Evolutionary conservation across 2,113 vertebrate genomes (phyloP), one percentile per base, ranked within the genome.

Genomic region (Tauraco erythrolophus): DNA sequence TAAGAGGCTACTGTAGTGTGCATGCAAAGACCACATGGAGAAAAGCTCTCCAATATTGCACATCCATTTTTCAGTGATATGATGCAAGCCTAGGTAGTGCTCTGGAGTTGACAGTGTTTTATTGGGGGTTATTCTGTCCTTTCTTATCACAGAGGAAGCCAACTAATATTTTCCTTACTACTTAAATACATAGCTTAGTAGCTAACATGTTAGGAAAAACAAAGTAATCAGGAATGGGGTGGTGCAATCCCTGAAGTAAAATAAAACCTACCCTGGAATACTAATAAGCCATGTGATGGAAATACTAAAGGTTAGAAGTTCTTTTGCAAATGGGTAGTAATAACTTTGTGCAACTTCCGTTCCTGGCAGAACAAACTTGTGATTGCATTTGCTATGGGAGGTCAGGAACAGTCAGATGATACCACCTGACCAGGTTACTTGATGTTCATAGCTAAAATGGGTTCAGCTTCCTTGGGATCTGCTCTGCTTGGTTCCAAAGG

Each of bases 141-240:
- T 96, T 94, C 88, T 94, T 95, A 96, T 95, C 82, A 89, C n/a
- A 78, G 69, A 71, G 62, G 58, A 89, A 88, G 91, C 10, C 13
- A 92, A 22, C 15, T 92, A 92, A 86, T 96, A 83, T 87, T 96
- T 95, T 96, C 78, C 75, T 96, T 71, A 68, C 41, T 70, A 51
- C 25, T 95, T 89, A 79, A 92, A 88, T 41, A 69, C 65, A 77
- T 70, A 71, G 17, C 19, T 94, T 70, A 81, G 48, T 71, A 89
- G 81, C 37, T 94, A 85, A 91, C 37, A 60, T 0, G 0, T 69
- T 68, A 84, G 72, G 83, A 95, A 97, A 97, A 96, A 98, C 93
- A 98, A 97, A 94, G 56, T 94, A 93, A 93, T 98, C 92, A 97
- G 89, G 94, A 98, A 97, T 66, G 71, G 96, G 97, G 98, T 94